Evolutionary conservation across 2,888 invertebrate genomes (phyloP), one percentile per base, ranked within the genome.

Genomic region (Conistra vaccinii): DNA sequence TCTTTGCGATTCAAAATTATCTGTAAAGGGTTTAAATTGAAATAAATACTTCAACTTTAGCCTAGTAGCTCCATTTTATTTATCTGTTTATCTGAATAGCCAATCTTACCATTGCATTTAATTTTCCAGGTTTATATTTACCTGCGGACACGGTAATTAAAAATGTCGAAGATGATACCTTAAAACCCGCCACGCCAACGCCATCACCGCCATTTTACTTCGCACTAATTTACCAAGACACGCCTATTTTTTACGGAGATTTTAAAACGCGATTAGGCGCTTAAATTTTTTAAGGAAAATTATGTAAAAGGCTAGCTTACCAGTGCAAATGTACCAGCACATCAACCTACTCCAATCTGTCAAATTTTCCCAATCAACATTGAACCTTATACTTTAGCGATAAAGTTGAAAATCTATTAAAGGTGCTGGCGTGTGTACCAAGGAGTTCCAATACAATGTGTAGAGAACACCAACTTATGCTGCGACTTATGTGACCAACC

Each of bases 181-280:
- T 42, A 4, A 63, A 55, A 45, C 14, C 55, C 20, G 14, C 14
- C 1, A 10, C 26, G 26, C 10, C n/a, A 12, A 14, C 26, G 1
- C n/a, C 29, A 17, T 75, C 51, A 7, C 35, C 39, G 10, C 67
- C 75, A 14, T 79, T 81, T 74, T 87, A 79, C 68, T 89, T 89
- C n/a, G 85, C 86, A 35, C 23, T 89, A 60, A 72, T 85, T 3
- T 87, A 76, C 72, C 57, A 83, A 20, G 89, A 89, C 45, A 81
- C 77, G 7, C 85, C 89, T 0, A 76, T 90, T 61, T 85, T 88
- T 68, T 76, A 75, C 39, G 87, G 85, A 62, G 74, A 85, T 58
- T 85, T 67, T 48, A 60, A 55, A 35, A 57, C 17, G 1, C 20
- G 17, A 55, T n/a, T 63, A 26, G 2, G 26, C 1, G 57, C 17